phyloP scores from a whole-genome alignment of 2,113 vertebrate species.

The Macheiramphus alcinus region DNA sequence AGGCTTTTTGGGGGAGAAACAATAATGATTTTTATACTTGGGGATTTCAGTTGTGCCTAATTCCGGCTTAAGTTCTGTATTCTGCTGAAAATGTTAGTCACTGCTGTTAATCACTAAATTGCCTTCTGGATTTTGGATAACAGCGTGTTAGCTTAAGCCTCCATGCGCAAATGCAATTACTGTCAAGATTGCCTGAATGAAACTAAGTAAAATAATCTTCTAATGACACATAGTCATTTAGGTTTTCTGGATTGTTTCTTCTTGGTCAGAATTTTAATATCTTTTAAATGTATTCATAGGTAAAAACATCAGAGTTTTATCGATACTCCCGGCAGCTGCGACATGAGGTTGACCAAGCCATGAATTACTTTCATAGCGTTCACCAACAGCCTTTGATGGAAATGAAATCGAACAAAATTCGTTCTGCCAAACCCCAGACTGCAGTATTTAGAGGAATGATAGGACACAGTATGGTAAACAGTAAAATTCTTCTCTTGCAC shows the following conservation, averaged over 20 bases:
- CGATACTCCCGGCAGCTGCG: slow-evolving; percentile 95
- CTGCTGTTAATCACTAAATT: not conserved
- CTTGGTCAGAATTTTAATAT: slow-evolving; percentile 60
- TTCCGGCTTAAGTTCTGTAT: not conserved
- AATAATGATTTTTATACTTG: not conserved
- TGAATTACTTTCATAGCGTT: slow-evolving; percentile 95
- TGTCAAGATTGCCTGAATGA: not conserved
- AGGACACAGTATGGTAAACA: slow-evolving; percentile 99
- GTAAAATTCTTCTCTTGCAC: slow-evolving; percentile 96
- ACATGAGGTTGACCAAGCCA: slow-evolving; percentile 93
- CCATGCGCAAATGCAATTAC: not conserved
- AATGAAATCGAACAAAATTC: slow-evolving; percentile 92
- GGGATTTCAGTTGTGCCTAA: not conserved
- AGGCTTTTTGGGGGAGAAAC: not conserved
- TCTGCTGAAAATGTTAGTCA: not conserved
- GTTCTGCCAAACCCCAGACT: slow-evolving; percentile 94
- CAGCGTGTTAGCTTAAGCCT: not conserved
- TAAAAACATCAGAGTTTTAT: slow-evolving; percentile 99
- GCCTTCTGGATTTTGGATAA: slow-evolving; percentile 11
- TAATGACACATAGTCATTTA: slow-evolving; percentile 21
- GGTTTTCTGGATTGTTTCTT: slow-evolving; percentile 48
- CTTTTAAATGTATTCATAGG: slow-evolving; percentile 81
- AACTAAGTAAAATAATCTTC: not conserved
- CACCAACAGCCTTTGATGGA: slow-evolving; percentile 95
- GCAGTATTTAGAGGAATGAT: slow-evolving; percentile 99